Percentiles rank a stretch among this genome's conserved stretches.
Conservation (phyloP, 2,797 vertebrate species). For the Lophius americanus region DNA sequence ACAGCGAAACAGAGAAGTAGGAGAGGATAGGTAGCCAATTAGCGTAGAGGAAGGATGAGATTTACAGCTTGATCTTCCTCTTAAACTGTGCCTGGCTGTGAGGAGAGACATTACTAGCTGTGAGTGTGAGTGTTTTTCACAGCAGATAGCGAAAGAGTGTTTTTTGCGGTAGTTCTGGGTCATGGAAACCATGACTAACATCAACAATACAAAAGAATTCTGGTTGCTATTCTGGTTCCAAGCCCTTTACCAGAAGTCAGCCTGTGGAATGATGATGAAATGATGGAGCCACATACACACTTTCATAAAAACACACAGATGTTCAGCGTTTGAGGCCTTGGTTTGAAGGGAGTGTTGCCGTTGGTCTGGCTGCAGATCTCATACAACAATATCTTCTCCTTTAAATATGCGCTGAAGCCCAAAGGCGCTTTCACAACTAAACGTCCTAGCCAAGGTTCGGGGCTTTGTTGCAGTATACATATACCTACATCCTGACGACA, state of each 20-base stretch:
- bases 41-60: constrained; percentile 40
- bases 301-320: constrained; percentile 11
- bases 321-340: too few species aligned
- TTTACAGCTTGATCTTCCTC: constrained; percentile 41
- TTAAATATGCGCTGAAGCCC: constrained; percentile 1
- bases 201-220: constrained; percentile 27
- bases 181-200: constrained; percentile 46
- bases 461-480: too few species aligned
- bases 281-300: not conserved
- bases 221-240: constrained; percentile 26
- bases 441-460: too few species aligned
- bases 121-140: constrained; percentile 17
- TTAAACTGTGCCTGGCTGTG: constrained; percentile 26
- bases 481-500: too few species aligned
- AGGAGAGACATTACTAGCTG: constrained; percentile 19
- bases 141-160: constrained; percentile 26
- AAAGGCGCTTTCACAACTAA: not conserved
- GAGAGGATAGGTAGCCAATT: constrained; percentile 65
- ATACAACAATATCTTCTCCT: not conserved
- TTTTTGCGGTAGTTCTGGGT: constrained; percentile 37
- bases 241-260: constrained; percentile 40
- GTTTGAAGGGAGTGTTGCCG: not conserved
- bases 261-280: constrained; percentile 14
- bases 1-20: constrained; percentile 55
- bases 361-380: constrained; percentile 8